These are phyloP conservation scores for Caligus rogercresseyi DNA, from an alignment of 1,140 invertebrate genomes.

Conservation along the genomic window DNA sequence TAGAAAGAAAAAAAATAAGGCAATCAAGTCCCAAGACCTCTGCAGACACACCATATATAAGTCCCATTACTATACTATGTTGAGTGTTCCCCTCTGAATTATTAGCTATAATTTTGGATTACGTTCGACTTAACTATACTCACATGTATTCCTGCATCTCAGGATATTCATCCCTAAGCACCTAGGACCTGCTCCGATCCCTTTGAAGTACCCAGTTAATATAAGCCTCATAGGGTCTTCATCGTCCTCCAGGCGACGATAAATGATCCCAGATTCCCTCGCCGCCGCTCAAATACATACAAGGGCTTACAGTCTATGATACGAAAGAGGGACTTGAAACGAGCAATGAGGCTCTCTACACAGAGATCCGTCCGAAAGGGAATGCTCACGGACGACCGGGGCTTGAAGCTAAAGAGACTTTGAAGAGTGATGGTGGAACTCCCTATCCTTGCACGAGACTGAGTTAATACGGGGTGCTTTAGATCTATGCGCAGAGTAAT, in stretches of 20 bases:
- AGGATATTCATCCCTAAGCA: background rate
- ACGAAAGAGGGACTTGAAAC: background rate
- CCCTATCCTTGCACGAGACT: background rate
- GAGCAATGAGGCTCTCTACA: background rate
- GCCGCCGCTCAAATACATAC: background rate
- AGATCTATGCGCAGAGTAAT: background rate
- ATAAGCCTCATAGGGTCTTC: background rate
- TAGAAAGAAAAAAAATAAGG: no score
- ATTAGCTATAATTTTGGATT: no score
- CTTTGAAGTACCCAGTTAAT: background rate
- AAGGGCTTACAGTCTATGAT: background rate
- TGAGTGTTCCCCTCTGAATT: no score
- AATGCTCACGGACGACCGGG: background rate
- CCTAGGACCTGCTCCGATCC: background rate
- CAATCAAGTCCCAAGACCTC: no score
- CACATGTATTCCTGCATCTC: background rate
- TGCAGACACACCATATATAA: no score
- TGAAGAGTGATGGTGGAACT: background rate
- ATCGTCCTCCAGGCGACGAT: background rate
- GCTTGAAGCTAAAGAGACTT: background rate
- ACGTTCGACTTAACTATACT: no score
- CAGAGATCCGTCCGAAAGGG: background rate
- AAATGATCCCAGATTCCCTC: background rate
- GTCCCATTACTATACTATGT: no score
- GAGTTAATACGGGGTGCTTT: background rate